Percentiles rank a stretch among this genome's conserved stretches.
phyloP scores from a whole-genome alignment of 2,797 vertebrate species.

The Schizopygopsis pylzovi region DNA sequence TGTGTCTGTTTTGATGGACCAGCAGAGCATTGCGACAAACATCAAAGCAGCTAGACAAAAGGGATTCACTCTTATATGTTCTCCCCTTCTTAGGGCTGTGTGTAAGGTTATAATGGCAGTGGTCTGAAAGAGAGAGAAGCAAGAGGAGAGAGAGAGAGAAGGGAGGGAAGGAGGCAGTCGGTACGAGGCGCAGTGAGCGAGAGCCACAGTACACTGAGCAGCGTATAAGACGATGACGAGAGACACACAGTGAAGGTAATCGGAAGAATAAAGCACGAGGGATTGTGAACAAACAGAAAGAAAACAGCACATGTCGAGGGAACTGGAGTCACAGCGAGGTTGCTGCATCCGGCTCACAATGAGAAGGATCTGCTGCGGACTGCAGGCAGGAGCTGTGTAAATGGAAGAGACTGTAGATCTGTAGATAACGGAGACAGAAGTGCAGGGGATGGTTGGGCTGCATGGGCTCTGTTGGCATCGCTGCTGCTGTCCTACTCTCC shows the following conservation, averaged over 20 bases:
- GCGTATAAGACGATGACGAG: conserved; percentile 20
- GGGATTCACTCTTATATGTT: conserved; percentile 64
- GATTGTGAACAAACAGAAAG: background rate
- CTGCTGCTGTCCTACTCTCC: conserved; percentile 69
- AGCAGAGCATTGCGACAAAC: conserved; percentile 61
- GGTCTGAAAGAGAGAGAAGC: conserved; percentile 47
- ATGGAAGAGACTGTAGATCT: conserved; percentile 43
- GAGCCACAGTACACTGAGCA: conserved; percentile 26
- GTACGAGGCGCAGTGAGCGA: conserved; percentile 13
- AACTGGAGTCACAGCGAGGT: conserved; percentile 16
- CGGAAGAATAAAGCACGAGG: conserved; percentile 36
- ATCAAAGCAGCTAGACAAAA: conserved; percentile 73
- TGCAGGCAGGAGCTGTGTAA: background rate
- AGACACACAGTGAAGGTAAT: conserved; percentile 37
- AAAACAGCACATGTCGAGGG: conserved; percentile 13
- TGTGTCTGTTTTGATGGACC: conserved; percentile 56
- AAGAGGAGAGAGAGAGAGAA: conserved; percentile 52
- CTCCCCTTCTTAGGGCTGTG: conserved; percentile 58
- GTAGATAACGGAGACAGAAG: conserved; percentile 61
- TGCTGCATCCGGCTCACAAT: conserved; percentile 26
- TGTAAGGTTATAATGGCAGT: conserved; percentile 65
- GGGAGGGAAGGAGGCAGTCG: conserved; percentile 39
- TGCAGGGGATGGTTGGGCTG: conserved; percentile 77
- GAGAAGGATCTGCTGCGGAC: conserved; percentile 31
- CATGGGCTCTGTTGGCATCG: conserved; percentile 75